Percentiles rank a stretch among this genome's conserved stretches.
phyloP scores from a whole-genome alignment of 2,888 invertebrate genomes.

The Strigamia transsilvanica region DNA sequence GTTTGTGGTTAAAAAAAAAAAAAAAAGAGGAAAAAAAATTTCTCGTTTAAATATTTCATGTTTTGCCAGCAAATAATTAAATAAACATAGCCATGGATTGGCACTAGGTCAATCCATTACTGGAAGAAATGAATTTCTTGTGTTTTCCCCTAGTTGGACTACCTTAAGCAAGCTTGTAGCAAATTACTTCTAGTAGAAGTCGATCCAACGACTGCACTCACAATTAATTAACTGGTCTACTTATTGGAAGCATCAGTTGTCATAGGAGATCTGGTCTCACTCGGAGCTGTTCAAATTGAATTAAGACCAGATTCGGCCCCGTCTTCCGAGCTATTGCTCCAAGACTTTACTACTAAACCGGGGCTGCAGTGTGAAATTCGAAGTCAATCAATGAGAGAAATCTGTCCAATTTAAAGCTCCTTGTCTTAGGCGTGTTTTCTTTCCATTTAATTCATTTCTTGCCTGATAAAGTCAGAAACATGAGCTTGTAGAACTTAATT shows the following conservation, averaged over 20 bases:
- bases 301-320: slow-evolving; percentile 28
- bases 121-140: too few species aligned
- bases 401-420: slow-evolving; percentile 34
- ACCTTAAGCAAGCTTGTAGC: slow-evolving; percentile 11
- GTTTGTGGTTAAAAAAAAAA: too few species aligned
- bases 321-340: slow-evolving; percentile 25
- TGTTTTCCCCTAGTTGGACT: not conserved
- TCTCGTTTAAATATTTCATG: not conserved
- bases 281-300: slow-evolving; percentile 11
- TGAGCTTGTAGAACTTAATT: slow-evolving; percentile 14
- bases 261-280: slow-evolving; percentile 27
- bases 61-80: not conserved
- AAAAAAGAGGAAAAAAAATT: not conserved
- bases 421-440: slow-evolving; percentile 35
- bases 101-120: not conserved
- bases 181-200: slow-evolving; percentile 13
- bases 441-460: slow-evolving; percentile 20
- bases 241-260: slow-evolving; percentile 34
- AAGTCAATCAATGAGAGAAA: slow-evolving; percentile 32
- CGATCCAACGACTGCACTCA: slow-evolving; percentile 24
- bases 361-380: slow-evolving; percentile 17
- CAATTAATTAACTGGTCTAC: slow-evolving; percentile 31
- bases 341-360: not conserved
- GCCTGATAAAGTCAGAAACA: not conserved
- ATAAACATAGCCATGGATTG: not conserved